These are phyloP conservation scores for Myiotriccus ornatus DNA, from an alignment of 2,797 vertebrate species.

Conservation along the genomic window DNA sequence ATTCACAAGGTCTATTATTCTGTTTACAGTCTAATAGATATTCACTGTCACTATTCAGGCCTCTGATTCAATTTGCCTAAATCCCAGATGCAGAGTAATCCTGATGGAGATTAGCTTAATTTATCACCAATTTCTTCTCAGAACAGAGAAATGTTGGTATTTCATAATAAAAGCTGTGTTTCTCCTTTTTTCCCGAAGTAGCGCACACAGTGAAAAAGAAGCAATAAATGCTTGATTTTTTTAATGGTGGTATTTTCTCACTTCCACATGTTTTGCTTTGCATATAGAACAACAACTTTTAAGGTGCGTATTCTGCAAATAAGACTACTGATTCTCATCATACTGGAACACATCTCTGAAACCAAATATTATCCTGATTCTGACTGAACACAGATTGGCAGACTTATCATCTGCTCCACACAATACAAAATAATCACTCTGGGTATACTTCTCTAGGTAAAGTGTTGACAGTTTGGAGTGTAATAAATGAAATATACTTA, in stretches of 20 bases:
- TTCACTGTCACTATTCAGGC: slow-evolving; percentile 81
- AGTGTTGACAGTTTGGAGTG: slow-evolving; percentile 1
- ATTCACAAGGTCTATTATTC: slow-evolving; percentile 74
- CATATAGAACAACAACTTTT: not conserved
- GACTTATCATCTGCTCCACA: not conserved
- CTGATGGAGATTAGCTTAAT: slow-evolving; percentile 84
- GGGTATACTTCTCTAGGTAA: not conserved
- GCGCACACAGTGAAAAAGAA: not conserved
- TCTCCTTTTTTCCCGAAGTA: not conserved
- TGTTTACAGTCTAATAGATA: slow-evolving; percentile 85
- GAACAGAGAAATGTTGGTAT: slow-evolving; percentile 57
- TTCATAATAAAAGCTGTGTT: slow-evolving; percentile 63
- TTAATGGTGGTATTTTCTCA: not conserved
- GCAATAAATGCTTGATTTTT: not conserved
- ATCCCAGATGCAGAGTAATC: slow-evolving; percentile 81
- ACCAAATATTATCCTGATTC: not conserved
- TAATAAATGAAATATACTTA: slow-evolving; percentile 31
- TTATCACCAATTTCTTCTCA: slow-evolving; percentile 81
- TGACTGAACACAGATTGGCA: not conserved
- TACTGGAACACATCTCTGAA: not conserved
- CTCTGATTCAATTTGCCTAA: slow-evolving; percentile 86
- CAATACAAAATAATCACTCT: slow-evolving; percentile 23
- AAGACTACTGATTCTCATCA: not conserved
- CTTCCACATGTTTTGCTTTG: not conserved
- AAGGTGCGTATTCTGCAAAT: not conserved